phyloP scores from a whole-genome alignment of 2,888 invertebrate species.

The Crematogaster levior region DNA sequence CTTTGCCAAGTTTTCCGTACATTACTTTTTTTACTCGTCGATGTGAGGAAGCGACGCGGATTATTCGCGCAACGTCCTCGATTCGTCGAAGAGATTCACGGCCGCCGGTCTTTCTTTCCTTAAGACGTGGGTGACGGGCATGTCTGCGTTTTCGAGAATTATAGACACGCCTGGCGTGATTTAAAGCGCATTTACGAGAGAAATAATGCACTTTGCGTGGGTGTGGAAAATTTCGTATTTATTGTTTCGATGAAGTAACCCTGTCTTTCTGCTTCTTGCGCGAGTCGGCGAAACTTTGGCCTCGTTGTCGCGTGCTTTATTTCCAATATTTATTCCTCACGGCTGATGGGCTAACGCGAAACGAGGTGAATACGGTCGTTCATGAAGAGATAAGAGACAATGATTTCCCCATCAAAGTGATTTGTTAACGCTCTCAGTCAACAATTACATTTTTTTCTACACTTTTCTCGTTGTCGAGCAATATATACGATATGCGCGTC shows the following conservation, averaged over 20 bases:
- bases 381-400: conserved; percentile 41
- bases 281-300: conserved; percentile 21
- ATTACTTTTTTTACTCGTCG: conserved; percentile 63
- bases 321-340: conserved; percentile 27
- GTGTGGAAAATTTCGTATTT: conserved; percentile 67
- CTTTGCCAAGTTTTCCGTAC: conserved; percentile 32
- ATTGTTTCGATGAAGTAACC: conserved; percentile 66
- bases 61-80: conserved; percentile 59
- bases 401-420: conserved; percentile 32
- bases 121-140: conserved; percentile 68
- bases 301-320: conserved; percentile 33
- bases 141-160: conserved; percentile 71
- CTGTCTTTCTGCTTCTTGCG: conserved; percentile 10
- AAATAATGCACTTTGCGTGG: conserved; percentile 63
- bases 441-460: conserved; percentile 22
- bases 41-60: neutral
- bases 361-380: conserved; percentile 37
- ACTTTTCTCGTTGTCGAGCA: neutral
- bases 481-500: conserved; percentile 1
- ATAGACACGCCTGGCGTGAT: conserved; percentile 65
- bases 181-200: conserved; percentile 67
- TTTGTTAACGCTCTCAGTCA: conserved; percentile 29
- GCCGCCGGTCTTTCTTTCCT: conserved; percentile 65
- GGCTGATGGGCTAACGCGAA: conserved; percentile 21
- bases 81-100: conserved; percentile 72